Evolutionary conservation across 2,797 vertebrate genomes (phyloP), one percentile per base, ranked within the genome.

Genomic region (Tragelaphus oryx): DNA sequence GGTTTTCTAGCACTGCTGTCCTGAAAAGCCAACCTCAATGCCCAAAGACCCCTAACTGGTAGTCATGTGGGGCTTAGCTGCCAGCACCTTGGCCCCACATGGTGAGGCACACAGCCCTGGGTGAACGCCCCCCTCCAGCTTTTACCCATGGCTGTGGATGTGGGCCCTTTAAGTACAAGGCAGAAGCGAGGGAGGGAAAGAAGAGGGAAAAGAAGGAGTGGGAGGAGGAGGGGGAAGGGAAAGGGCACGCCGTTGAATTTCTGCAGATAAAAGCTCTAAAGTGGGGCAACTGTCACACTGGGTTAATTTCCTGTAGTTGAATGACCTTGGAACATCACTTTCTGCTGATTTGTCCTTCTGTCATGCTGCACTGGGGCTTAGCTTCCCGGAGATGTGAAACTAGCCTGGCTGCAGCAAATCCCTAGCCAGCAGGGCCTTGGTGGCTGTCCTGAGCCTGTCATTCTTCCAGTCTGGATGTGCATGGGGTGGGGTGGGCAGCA

Each of bases 291-390:
- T 95, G 94, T 96, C 97, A 96, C 41, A 16, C 55, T 33, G 48
- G 87, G 87, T 97, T 96, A 95, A 84, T 89, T 85, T 93, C 62
- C 79, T 76, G 78, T 55, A 20, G 83, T 18, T 30, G 92, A 91
- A 60, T 65, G 87, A 96, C 95, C 95, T 95, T 97, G 90, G 87
- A 96, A 52, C 57, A 30, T 92, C 75, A 65, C 92, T 93, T 96
- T 92, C 89, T 96, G 89, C 93, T 95, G 94, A 81, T 85, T 59
- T 90, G 81, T 94, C 81, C 93, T 87, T 93, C 91, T 90, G 71
- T 85, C 89, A 52, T 52, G 52, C 30, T 85, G 82, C 82, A 26
- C 79, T 46, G 65, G 76, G 60, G 86, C 94, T 83, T 48, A 26
- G 82, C 62, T 89, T 87, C 57, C n/a, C 5, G 10, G 46, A 85